Percentiles rank a stretch among this genome's conserved stretches.
These are phyloP conservation scores for Lasiommata megera DNA, from an alignment of 2,888 invertebrate genomes.

Conservation along the genomic window DNA sequence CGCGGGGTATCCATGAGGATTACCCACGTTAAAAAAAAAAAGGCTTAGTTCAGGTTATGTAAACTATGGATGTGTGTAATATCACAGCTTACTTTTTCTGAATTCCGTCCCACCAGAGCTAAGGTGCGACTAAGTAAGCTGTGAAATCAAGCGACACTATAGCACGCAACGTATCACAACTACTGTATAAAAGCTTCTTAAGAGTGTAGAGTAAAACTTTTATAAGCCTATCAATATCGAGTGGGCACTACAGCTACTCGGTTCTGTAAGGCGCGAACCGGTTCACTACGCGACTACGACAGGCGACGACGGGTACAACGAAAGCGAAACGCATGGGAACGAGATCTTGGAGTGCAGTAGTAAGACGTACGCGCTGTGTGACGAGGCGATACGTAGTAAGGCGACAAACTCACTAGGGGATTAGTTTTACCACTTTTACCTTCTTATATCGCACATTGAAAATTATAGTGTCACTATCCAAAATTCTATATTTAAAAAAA, in stretches of 20 bases:
- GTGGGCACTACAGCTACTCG: constrained; percentile 23
- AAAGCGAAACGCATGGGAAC: constrained; percentile 36
- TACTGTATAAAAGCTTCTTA: not conserved
- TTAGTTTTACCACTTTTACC: not conserved
- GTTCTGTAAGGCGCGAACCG: constrained; percentile 40
- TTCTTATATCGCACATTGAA: too few species aligned
- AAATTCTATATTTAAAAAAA: too few species aligned
- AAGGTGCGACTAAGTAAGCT: too few species aligned
- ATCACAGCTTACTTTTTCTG: too few species aligned
- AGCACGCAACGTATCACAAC: too few species aligned
- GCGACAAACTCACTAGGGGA: not conserved
- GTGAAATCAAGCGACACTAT: too few species aligned
- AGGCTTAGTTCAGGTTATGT: too few species aligned
- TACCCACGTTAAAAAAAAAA: too few species aligned
- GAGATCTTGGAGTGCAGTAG: constrained; percentile 27
- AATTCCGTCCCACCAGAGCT: too few species aligned
- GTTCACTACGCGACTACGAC: constrained; percentile 21
- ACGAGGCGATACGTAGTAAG: constrained; percentile 4
- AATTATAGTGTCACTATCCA: too few species aligned
- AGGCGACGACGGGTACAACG: constrained; percentile 26
- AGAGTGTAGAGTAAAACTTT: constrained; percentile 10
- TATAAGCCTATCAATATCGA: constrained; percentile 25
- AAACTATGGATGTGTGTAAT: too few species aligned
- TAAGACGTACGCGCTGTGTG: constrained; percentile 17
- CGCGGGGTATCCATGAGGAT: too few species aligned